phyloP scores from a whole-genome alignment of 2,888 invertebrate genomes.

The Acanthosepion pharaonis region DNA sequence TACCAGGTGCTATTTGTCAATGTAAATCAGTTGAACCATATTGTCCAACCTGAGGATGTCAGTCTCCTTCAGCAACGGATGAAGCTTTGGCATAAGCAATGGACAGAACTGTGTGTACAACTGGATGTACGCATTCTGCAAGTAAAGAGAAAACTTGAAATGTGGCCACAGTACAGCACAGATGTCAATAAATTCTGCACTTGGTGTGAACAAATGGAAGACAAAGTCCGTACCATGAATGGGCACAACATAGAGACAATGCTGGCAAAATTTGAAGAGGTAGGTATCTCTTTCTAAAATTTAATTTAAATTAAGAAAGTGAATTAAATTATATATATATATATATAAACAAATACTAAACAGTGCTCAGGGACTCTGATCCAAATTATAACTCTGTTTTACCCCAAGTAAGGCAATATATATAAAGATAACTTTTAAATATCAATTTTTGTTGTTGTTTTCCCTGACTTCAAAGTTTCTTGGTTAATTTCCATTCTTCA shows the following conservation, averaged over 20 bases:
- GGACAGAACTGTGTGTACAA: conserved; percentile 71
- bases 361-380: too few relatives aligned
- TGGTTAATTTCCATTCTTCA: too few relatives aligned
- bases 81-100: conserved; percentile 71
- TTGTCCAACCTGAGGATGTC: conserved; percentile 70
- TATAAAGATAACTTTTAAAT: too few relatives aligned
- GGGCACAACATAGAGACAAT: conserved; percentile 72
- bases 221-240: conserved; percentile 62
- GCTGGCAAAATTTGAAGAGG: conserved; percentile 68
- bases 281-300: conserved; percentile 53
- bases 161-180: conserved; percentile 66
- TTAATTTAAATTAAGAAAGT: neutral
- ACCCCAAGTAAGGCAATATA: too few relatives aligned
- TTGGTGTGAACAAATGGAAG: conserved; percentile 69
- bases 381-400: too few relatives aligned
- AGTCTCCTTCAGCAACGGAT: conserved; percentile 70
- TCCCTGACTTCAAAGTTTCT: too few relatives aligned
- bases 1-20: conserved; percentile 62
- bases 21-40: conserved; percentile 61
- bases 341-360: too few relatives aligned
- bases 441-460: too few relatives aligned
- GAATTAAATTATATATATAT: neutral
- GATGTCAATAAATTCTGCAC: conserved; percentile 63
- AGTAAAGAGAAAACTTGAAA: conserved; percentile 64
- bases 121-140: conserved; percentile 61